Base-by-base conservation (phyloP, 2,797 vertebrate species). In the Myoxocephalus aenaeus region DNA sequence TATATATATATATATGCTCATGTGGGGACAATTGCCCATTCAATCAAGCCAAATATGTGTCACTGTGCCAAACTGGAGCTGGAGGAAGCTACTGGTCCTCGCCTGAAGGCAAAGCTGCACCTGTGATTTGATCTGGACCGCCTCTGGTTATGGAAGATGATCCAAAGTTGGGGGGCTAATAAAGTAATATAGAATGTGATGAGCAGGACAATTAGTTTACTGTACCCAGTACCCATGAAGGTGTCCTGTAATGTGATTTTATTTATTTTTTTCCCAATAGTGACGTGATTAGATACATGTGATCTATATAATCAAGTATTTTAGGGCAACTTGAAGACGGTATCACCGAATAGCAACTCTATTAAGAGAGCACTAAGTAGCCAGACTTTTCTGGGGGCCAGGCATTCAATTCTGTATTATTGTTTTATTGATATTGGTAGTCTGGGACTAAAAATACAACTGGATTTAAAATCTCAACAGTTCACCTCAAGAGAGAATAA, bases 41-140 rank as follows among this genome's bases (percentile, higher is more conserved):
- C 69, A 78, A 61, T 82, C 80, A 71, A 70, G 48, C 14, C 29
- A 64, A 89, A 86, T 81, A 66, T 85, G 70, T 83, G 83, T 83
- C 78, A 85, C 59, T 72, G 72, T 82, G 84, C 75, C 80, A 90
- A 59, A 75, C 58, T 29, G 74, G 72, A 77, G 68, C 40, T 79
- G 73, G 64, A 61, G 54, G 18, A 59, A 81, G 74, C 72, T 27
- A 34, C 68, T 72, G 77, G 75, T 62, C 12, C 18, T 66, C 1
- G 25, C 44, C 70, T 57, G 20, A 57, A 81, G 57, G 76, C 68
- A 76, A 36, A 67, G 77, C 62, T 66, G 76, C 61, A 36, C 62
- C 44, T 77, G 53, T 73, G 77, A 87, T 82, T 69, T 77, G 79
- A 77, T 78, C 32, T 44, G 32, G 56, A 77, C 44, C 5, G 17